phyloP scores from a whole-genome alignment of 92 coral and sea anemone genomes.

The Muricea muricata region DNA sequence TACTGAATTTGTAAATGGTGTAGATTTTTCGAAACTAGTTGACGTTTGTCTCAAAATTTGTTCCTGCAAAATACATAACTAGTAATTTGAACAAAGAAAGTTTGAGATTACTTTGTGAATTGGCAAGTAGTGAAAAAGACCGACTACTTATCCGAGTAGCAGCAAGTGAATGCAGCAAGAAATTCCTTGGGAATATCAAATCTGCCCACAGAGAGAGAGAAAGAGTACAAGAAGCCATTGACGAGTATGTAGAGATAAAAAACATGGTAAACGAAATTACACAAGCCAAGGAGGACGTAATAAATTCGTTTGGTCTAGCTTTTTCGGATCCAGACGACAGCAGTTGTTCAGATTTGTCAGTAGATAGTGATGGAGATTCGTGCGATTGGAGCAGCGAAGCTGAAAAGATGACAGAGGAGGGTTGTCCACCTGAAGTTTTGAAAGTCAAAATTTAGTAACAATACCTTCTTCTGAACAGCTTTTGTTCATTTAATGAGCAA shows the following conservation, averaged over 20 bases:
- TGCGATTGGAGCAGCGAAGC: conserved; percentile 23
- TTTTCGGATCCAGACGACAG: neutral
- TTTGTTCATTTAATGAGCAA: neutral
- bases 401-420: neutral
- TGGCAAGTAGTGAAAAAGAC: conserved; percentile 56
- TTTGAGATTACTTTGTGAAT: conserved; percentile 37
- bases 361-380: conserved; percentile 23
- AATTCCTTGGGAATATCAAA: conserved; percentile 44
- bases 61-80: neutral
- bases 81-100: conserved; percentile 43
- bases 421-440: neutral
- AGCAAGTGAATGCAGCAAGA: conserved; percentile 51
- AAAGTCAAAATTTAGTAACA: neutral
- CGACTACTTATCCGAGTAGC: conserved; percentile 48
- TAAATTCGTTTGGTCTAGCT: conserved; percentile 30
- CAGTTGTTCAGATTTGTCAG: neutral
- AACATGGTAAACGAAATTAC: conserved; percentile 37
- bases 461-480: conserved; percentile 5
- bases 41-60: conserved; percentile 3
- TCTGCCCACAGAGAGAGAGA: conserved; percentile 33
- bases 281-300: conserved; percentile 38
- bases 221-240: conserved; percentile 31
- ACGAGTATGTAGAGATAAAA: conserved; percentile 19
- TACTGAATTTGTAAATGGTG: conserved; percentile 18
- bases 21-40: conserved; percentile 16